These are phyloP conservation scores for Triplophysa tibetana DNA, from an alignment of 2,113 vertebrate genomes.

Conservation along the genomic window DNA sequence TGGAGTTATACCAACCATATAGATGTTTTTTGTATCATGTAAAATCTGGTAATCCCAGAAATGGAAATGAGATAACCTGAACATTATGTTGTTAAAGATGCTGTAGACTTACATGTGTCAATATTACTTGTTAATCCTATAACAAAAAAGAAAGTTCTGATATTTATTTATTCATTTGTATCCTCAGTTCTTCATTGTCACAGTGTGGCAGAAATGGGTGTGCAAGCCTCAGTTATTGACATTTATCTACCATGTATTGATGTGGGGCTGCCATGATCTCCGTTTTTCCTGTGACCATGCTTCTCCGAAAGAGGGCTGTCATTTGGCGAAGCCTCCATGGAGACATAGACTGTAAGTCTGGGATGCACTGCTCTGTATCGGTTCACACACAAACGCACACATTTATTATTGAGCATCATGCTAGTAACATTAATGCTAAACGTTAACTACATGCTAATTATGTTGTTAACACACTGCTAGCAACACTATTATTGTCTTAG, in stretches of 20 bases:
- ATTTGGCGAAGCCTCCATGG: conserved; percentile 84
- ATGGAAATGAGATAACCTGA: too few relatives aligned
- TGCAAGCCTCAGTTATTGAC: conserved; percentile 20
- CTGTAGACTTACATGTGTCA: neutral
- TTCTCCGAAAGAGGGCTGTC: conserved; percentile 77
- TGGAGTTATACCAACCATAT: too few relatives aligned
- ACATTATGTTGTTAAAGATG: too few relatives aligned
- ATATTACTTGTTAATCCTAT: neutral
- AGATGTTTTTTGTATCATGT: too few relatives aligned
- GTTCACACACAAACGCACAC: conserved; percentile 23
- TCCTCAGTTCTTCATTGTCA: neutral
- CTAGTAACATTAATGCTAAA: neutral
- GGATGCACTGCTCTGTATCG: conserved; percentile 84
- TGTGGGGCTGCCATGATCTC: conserved; percentile 78
- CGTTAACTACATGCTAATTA: too few relatives aligned
- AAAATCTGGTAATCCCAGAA: too few relatives aligned
- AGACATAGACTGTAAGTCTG: conserved; percentile 91
- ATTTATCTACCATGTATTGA: conserved; percentile 79
- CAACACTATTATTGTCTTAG: too few relatives aligned
- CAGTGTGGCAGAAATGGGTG: neutral
- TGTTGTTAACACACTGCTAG: too few relatives aligned
- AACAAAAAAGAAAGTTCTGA: conserved; percentile 36
- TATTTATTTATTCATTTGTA: neutral
- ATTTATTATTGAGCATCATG: too few relatives aligned
- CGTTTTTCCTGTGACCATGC: conserved; percentile 85